Base-by-base conservation (phyloP, 2,888 invertebrate genomes). In the Pasiphila rectangulata region DNA sequence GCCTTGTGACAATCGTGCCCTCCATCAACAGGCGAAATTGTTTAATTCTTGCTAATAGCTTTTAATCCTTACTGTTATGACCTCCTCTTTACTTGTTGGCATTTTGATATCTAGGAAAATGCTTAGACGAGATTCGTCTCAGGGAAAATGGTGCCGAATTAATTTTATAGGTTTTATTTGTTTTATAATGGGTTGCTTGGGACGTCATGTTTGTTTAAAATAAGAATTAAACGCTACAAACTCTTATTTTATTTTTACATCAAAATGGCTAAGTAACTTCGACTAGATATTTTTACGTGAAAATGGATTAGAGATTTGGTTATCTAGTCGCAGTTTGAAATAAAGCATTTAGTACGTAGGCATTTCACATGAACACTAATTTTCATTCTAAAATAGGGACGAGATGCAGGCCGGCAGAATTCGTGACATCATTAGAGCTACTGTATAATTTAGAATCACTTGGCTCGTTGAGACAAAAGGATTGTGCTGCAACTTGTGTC, bases 1-100 rank as follows among this genome's bases (percentile, higher is more conserved):
- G 82, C 72, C 80, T 83, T 77, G 62, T 59, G 69, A 61, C 61
- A 60, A 57, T 67, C 59, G 53, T 55, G 56, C 51, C 58, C 51
- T 61, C 54, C 56, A 59, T 61, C 54, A 61, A 54, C 61, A 61
- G 53, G 59, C 60, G 67, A 64, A 70, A 69, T 67, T 72, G 63
- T 71, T 72, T 64, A 61, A 59, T 58, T 70, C 60, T 67, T 67
- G 57, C 65, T 65, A 70, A 70, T 72, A 65, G 61, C 60, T 64
- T 69, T 67, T 69, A 69, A 76, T 74, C 65, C 61, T 59, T 55
- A 53, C 54, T 60, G 54, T 52, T 61, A 46, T 64, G 67, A 62
- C 61, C 62, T 68, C 51, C 25, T 46, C 45, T 49, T 41, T 59
- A 53, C 66, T 65, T 62, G 64, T 64, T 65, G 64, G 59, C 60